Evolutionary conservation across 1,140 invertebrate genomes (phyloP), one percentile per base, ranked within the genome.

Genomic region (Globodera rostochiensis): DNA sequence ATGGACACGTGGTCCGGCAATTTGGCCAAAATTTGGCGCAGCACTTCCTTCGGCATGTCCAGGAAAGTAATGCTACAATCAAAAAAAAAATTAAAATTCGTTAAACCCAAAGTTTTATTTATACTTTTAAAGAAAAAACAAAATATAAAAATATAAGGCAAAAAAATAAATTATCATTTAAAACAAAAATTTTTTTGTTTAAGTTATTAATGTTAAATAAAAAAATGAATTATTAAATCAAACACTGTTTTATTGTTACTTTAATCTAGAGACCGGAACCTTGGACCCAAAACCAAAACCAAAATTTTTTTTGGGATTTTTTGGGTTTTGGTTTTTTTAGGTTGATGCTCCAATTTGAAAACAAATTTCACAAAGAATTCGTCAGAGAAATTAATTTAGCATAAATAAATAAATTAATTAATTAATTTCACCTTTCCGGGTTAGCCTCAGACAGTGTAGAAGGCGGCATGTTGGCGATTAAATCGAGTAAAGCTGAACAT

Each of bases 1-100:
- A 98, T 92, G 90, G 98, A 96, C 88, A 93, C 93, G 90, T 97
- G 95, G 91, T 98, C 95, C 77, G 94, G 93, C 85, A 98, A 93
- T 84, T 95, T 93, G 15, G 95, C 91, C 73, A 98, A 92, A 75
- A 99, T 95, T 90, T 96, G 94, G 66, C 96, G 93, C 64, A 98
- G 93, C 87, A 96, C 95, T 90, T 98, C 97, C 87, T 95, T 94
- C 36, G 97, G 97, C 73, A 99, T 91, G 90, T 98, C 94, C 67
- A 94, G 92, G 86, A 98, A 93, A 86, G 94, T 94, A 19, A 78
- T 78, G 21, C 70, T 71, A 21, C 0, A 69, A 69, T 69, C 4
- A 1, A 69, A 69, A 7, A 64, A 64, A 15, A 66, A 66, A 66
- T 66, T 66, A 15, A 15, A 66, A 66, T 66, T 36, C 36, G 36